Evolutionary conservation across 2,113 vertebrate species (phyloP), one percentile per base, ranked within the genome.

Genomic region (Eidolon helvum): DNA sequence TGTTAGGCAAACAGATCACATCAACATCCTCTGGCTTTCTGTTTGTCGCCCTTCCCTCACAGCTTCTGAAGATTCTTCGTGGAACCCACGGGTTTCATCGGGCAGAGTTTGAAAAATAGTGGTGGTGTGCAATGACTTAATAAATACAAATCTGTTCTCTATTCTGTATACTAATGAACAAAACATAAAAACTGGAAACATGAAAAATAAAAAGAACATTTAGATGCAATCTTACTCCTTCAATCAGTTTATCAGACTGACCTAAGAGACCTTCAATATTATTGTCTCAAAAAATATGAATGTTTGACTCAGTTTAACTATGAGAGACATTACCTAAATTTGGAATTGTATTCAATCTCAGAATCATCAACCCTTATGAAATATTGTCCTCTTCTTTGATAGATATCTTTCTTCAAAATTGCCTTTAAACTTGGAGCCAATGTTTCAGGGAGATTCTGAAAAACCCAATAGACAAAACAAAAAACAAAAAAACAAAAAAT

Each of bases 291-390:
- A 69, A 57, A 79, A 74, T 24, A 30, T 26, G 83, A 4, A 53
- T 10, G 35, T 24, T 30, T 43, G 57, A 50, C 28, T 82, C 63
- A 69, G 10, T 66, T 59, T 61, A n/a, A 72, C 63, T n/a, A 24
- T 30, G 69, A 84, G 15, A 59, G 55, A 35, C n/a, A 19, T 92
- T 98, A 98, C 98, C 98, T 98, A 91, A 99, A 99, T 26, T 97
- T 97, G 55, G 90, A 22, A 72, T 98, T 98, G 66, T 98, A 98
- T 91, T 98, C 98, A 50, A 98, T 78, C 88, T 98, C 98, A n/a
- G 77, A 68, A 63, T 97, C 98, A 16, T 96, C 95, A 38, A 98
- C 80, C 57, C 71, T 98, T 85, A 98, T 97, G 72, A 97, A 97
- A 55, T 87, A 75, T 12, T 98, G 97, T n/a, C 98, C 98, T 83